These are phyloP conservation scores for Eriosoma lanigerum DNA, from an alignment of 1,140 invertebrate genomes.

Conservation along the genomic window DNA sequence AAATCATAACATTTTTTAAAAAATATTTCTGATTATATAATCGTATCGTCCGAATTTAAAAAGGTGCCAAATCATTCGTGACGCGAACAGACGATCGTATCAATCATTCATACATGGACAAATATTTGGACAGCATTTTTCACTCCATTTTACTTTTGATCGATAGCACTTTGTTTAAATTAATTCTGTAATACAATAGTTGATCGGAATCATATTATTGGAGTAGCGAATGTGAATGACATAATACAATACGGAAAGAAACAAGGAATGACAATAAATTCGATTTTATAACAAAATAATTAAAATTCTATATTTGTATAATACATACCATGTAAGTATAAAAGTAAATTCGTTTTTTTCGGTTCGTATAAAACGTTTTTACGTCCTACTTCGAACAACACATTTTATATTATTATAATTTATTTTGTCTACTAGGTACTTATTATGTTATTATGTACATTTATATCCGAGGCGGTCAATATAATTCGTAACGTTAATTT, in stretches of 20 bases:
- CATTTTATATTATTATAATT: too few relatives aligned
- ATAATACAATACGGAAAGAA: not conserved
- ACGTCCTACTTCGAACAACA: not conserved
- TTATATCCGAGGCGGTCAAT: not conserved
- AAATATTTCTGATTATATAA: too few relatives aligned
- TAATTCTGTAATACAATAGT: not conserved
- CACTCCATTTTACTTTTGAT: constrained; percentile 25
- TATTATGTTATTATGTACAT: too few relatives aligned
- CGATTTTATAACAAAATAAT: too few relatives aligned
- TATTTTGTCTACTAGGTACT: too few relatives aligned
- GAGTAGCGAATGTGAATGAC: not conserved
- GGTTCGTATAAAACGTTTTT: not conserved
- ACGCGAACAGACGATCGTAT: too few relatives aligned
- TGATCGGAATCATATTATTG: not conserved
- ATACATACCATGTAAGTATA: not conserved
- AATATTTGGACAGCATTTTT: too few relatives aligned
- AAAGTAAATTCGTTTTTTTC: not conserved
- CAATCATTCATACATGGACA: too few relatives aligned
- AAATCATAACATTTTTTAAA: too few relatives aligned
- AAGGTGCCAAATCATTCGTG: too few relatives aligned
- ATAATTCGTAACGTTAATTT: not conserved
- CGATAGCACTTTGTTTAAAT: not conserved
- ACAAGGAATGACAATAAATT: not conserved
- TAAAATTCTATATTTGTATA: too few relatives aligned
- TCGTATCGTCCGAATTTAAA: too few relatives aligned